These are phyloP conservation scores for Cosmia trapezina DNA, from an alignment of 2,888 invertebrate genomes.

Conservation along the genomic window DNA sequence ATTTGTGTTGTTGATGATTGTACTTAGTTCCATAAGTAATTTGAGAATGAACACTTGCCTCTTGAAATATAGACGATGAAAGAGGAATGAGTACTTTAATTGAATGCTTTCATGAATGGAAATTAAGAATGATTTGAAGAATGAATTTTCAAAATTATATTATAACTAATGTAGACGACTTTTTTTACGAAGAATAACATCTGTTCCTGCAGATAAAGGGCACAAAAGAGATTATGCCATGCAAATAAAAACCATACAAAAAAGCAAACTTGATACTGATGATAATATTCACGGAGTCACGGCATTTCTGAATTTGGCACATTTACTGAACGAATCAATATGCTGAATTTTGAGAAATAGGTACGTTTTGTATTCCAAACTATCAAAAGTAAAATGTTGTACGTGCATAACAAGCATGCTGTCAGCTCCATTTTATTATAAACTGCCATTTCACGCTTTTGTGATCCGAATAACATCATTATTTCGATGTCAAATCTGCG, in stretches of 20 bases:
- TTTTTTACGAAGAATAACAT: neutral
- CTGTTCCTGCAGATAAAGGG: neutral
- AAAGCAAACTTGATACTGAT: neutral
- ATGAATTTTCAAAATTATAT: neutral
- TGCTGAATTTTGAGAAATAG: conserved; percentile 1
- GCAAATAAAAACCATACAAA: neutral
- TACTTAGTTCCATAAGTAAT: neutral
- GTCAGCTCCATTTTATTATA: conserved; percentile 37
- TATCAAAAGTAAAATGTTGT: conserved; percentile 25
- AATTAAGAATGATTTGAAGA: neutral
- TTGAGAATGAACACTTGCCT: neutral
- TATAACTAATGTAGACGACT: neutral
- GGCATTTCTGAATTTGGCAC: neutral
- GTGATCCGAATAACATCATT: conserved; percentile 24
- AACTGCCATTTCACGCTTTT: conserved; percentile 34
- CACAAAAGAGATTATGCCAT: neutral
- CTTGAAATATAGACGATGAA: conserved; percentile 5
- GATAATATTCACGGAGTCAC: neutral
- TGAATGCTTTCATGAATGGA: neutral
- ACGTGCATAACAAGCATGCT: conserved; percentile 45
- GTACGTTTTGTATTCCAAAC: conserved; percentile 4
- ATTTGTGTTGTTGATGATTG: conserved; percentile 19
- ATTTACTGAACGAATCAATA: neutral
- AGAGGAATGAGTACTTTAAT: neutral
- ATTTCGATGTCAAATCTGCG: conserved; percentile 19